Percentiles rank a stretch among this genome's conserved stretches.
Conservation (phyloP, 35 echinoderm and acorn worm genomes). For the Strongylocentrotus purpuratus region DNA sequence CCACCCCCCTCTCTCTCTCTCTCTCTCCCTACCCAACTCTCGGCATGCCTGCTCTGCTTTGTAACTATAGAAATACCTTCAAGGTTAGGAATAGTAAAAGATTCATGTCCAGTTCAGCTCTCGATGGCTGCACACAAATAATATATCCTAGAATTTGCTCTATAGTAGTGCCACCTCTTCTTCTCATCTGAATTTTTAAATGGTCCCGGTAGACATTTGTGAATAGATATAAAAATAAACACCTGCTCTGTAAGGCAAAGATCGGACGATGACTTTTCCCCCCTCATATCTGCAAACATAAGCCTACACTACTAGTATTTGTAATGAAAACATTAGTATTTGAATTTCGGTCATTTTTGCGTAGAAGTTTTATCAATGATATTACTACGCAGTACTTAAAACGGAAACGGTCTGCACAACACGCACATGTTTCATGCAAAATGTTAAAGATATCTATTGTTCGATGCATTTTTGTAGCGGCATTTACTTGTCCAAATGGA, state of each 20-base stretch:
- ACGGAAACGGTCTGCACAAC: too few species aligned
- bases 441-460: too few species aligned
- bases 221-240: background rate
- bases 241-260: background rate
- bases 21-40: background rate
- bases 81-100: background rate
- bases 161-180: background rate
- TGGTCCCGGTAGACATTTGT: conserved; percentile 1
- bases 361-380: too few species aligned
- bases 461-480: too few species aligned
- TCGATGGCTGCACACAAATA: background rate
- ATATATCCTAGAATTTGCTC: background rate
- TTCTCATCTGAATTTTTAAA: background rate
- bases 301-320: too few species aligned
- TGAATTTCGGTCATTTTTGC: too few species aligned
- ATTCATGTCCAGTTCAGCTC: background rate
- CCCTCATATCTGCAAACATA: too few species aligned
- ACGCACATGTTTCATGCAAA: too few species aligned
- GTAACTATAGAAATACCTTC: background rate
- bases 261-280: too few species aligned
- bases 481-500: too few species aligned
- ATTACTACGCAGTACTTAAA: too few species aligned
- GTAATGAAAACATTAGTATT: too few species aligned
- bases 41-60: background rate
- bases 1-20: background rate